Evolutionary conservation across 2,888 invertebrate genomes (phyloP).

Genomic region (Papilio protenor): DNA sequence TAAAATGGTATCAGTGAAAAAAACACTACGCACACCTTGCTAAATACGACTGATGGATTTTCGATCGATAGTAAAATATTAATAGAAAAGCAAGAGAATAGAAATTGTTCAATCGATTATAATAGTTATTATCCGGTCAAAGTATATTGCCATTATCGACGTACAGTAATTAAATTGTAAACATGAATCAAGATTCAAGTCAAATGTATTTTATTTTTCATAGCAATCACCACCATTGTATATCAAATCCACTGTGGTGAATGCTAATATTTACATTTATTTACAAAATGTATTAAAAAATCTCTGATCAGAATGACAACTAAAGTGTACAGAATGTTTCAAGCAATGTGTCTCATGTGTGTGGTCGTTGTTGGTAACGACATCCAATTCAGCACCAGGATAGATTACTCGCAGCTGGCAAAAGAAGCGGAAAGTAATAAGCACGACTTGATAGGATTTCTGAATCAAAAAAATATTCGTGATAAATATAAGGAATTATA

Average conservation of each 20-base stretch:
- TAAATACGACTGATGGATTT: no score
- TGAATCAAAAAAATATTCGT: conserved; percentile 62
- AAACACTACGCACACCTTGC: no score
- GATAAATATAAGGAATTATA: conserved; percentile 67
- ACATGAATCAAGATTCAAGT: no score
- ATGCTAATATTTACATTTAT: neutral
- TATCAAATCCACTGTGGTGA: neutral
- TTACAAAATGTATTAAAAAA: neutral
- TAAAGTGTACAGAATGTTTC: neutral
- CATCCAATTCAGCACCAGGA: conserved; percentile 35
- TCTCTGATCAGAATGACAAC: neutral
- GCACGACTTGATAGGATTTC: conserved; percentile 64
- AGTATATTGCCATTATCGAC: neutral
- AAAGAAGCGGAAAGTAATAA: conserved; percentile 70
- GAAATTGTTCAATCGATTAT: no score
- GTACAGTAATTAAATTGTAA: neutral
- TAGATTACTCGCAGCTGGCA: conserved; percentile 70
- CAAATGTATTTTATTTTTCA: neutral
- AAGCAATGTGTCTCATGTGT: neutral
- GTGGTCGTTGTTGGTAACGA: conserved; percentile 1
- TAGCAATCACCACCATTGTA: neutral
- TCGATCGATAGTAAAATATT: no score
- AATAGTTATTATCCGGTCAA: no score
- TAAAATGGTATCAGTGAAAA: no score
- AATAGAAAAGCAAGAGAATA: no score